These are phyloP conservation scores for Tholera decimalis DNA, from an alignment of 2,888 invertebrate genomes.

Conservation along the genomic window DNA sequence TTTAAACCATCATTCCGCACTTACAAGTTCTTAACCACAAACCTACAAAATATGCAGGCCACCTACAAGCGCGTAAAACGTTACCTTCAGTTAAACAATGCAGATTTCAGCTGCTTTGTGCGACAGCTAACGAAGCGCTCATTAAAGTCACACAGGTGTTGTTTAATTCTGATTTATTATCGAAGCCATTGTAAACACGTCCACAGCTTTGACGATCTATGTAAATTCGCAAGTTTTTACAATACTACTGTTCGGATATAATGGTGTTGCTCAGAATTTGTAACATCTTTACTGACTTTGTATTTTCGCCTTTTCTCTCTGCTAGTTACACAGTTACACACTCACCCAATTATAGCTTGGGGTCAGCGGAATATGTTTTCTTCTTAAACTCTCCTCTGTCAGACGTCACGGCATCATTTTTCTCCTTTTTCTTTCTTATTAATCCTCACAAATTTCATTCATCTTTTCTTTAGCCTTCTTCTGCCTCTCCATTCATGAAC, in stretches of 20 bases:
- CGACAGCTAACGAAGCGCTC: constrained; percentile 43
- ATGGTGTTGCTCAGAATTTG: constrained; percentile 3
- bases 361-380: no score
- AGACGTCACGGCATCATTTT: no score
- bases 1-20: not conserved
- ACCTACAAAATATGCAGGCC: constrained; percentile 23
- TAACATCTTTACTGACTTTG: constrained; percentile 3
- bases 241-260: constrained; percentile 30
- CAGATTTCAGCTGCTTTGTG: constrained; percentile 51
- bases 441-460: no score
- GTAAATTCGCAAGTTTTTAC: constrained; percentile 39
- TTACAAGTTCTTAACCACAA: constrained; percentile 15
- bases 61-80: constrained; percentile 45
- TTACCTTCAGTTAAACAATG: constrained; percentile 56
- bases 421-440: no score
- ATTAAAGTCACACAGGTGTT: constrained; percentile 54
- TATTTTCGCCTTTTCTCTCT: not conserved
- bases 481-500: no score
- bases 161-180: constrained; percentile 57
- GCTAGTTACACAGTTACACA: not conserved
- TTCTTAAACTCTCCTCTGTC: no score
- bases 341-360: no score
- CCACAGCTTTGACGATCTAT: constrained; percentile 27
- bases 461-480: no score
- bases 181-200: constrained; percentile 42